Base-by-base conservation (phyloP, 2,797 vertebrate genomes). In the Sciaenops ocellatus region DNA sequence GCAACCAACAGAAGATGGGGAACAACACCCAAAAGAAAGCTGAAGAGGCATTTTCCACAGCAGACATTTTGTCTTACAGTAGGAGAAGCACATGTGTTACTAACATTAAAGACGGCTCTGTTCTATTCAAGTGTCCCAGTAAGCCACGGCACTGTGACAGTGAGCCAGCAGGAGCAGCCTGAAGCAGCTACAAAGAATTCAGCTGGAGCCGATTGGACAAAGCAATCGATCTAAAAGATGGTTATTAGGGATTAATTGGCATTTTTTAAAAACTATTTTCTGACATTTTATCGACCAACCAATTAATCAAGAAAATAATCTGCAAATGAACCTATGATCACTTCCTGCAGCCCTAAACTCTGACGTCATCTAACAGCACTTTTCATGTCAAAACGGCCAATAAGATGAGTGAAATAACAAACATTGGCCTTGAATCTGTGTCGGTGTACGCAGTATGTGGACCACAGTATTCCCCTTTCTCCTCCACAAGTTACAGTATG, bases 401-500 rank as follows among this genome's bases (percentile, higher is more conserved):
- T 4, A 55, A 16, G 2, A 38, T 7, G 5, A 34, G 3, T 17
- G 17, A 26, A 68, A 63, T 2, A 15, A 30, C 47, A 30, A 11
- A 30, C 0, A 1, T 5, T 65, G 52, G 69, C 63, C 63, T 57
- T 76, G 55, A 79, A 67, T 38, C 13, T 4, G 44, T 34, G 15
- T 52, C 22, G 38, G 16, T 17, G 24, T 50, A 30, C 13, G 46
- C 22, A 26, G 47, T 74, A 72, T 50, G 30, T 75, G 61, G 70
- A 71, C 38, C 46, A 76, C 9, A 52, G 34, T 48, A 69, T 73
- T 64, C 47, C 69, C 68, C 61, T 1, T 77, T 85, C 69, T 71
- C 48, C 68, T 62, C 44, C 18, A 64, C n/a, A 44, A 60, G 60
- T 66, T 69, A 64, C 46, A 72, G 68, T 83, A 24, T 76, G 82